Percentiles rank a stretch among this genome's conserved stretches.
These are phyloP conservation scores for Anableps anableps DNA, from an alignment of 2,797 vertebrate species.

Conservation along the genomic window DNA sequence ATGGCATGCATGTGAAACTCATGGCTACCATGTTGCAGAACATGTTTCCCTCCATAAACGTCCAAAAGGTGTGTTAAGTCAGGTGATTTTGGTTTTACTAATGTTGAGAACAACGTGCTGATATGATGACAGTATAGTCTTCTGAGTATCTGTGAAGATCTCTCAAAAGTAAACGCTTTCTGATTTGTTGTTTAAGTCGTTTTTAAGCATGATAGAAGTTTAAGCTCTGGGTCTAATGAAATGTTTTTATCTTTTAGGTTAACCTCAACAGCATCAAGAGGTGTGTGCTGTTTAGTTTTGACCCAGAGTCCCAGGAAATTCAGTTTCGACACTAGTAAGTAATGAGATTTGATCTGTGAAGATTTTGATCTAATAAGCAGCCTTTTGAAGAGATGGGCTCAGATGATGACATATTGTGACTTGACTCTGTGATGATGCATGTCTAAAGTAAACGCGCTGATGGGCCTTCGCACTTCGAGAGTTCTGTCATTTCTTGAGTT, in stretches of 20 bases:
- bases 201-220: neutral
- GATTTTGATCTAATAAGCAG: neutral
- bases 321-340: conserved; percentile 95
- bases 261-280: conserved; percentile 91
- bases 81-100: neutral
- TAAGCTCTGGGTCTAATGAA: neutral
- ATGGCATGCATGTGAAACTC: conserved; percentile 92
- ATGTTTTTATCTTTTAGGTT: conserved; percentile 75
- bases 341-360: neutral
- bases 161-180: conserved; percentile 78
- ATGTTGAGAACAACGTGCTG: neutral
- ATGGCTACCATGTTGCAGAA: conserved; percentile 96
- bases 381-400: conserved; percentile 33
- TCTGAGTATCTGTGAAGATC: conserved; percentile 76
- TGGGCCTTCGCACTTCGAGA: conserved; percentile 7
- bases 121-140: conserved; percentile 83
- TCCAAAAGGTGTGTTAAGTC: conserved; percentile 84
- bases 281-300: conserved; percentile 89
- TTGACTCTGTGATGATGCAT: conserved; percentile 82
- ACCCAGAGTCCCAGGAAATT: conserved; percentile 82
- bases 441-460: conserved; percentile 90
- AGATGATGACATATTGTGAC: conserved; percentile 75
- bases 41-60: conserved; percentile 94
- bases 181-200: conserved; percentile 57
- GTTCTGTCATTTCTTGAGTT: rapidly evolving